Conservation (phyloP, 2,888 invertebrate species). For the Pemphredon lugubris region DNA sequence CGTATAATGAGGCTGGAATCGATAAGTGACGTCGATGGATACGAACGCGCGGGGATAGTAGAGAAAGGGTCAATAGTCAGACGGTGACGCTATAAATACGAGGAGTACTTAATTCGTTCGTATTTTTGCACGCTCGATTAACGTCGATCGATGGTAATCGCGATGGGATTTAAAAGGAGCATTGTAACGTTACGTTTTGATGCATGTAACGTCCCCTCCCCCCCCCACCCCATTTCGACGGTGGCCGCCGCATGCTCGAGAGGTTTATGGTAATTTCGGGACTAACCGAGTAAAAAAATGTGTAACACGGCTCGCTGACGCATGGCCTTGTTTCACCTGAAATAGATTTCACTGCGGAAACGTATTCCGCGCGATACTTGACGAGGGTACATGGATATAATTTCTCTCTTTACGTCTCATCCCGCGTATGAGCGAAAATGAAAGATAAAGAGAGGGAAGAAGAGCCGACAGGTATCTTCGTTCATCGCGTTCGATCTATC, state of each 20-base stretch:
- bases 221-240: constrained; percentile 23
- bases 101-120: constrained; percentile 52
- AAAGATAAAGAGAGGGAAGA: no score
- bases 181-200: constrained; percentile 9
- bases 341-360: constrained; percentile 61
- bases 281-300: constrained; percentile 57
- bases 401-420: constrained; percentile 29
- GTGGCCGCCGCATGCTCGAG: constrained; percentile 38
- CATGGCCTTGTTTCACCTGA: constrained; percentile 63
- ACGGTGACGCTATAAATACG: constrained; percentile 55
- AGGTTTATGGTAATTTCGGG: constrained; percentile 61
- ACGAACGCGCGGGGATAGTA: constrained; percentile 49
- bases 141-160: constrained; percentile 43
- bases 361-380: constrained; percentile 51
- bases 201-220: constrained; percentile 17
- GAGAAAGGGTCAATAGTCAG: constrained; percentile 58
- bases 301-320: constrained; percentile 56
- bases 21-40: constrained; percentile 56
- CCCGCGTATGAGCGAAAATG: constrained; percentile 7
- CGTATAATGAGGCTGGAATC: constrained; percentile 54
- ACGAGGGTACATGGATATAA: constrained; percentile 34
- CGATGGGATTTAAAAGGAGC: constrained; percentile 7
- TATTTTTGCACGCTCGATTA: constrained; percentile 48
- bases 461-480: no score
- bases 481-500: no score